Evolutionary conservation across 1,140 invertebrate species (phyloP), one percentile per base, ranked within the genome.

Genomic region (Bombus picipes): DNA sequence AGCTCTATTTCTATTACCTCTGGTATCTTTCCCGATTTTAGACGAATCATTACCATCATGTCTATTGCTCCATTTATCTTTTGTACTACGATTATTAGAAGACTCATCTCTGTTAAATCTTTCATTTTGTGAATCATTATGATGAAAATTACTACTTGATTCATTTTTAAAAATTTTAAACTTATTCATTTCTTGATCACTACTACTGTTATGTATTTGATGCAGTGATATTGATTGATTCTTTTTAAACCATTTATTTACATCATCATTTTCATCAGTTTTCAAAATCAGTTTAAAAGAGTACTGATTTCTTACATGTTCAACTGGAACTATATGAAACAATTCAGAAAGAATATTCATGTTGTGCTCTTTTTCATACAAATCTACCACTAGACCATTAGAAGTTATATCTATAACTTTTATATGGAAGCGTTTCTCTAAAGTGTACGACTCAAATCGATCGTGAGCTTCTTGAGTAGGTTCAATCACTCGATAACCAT

Each of bases 381-480:
- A 92, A 87, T 96, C 95, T 0, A 96, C 95, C 2, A 96, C 87
- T 47, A 96, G 88, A 0, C 94, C 91, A n/a, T 95, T 94, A 3
- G 93, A 90, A 41, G 74, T 83, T 59, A 71, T 37, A 78, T 96
- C 95, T 32, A 95, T 91, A n/a, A 97, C 95, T 87, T 93, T 94
- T 95, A 97, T 96, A 1, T 91, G 95, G n/a, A 97, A 95, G 18
- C 91, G 92, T 82, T 96, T 94, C 57, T 96, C 95, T 6, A 96
- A 88, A 8, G 95, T 94, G 10, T 96, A 84, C 70, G 89, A 89
- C 89, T 96, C 96, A 78, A 96, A 95, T 41, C 94, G 89, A 57
- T 92, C 92, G 1, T 22, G 65, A 9, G 95, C 68, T 82, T 95
- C 93, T 32, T 92, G 82, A 88, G 93, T 93, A 1, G 87, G 93